Base-by-base conservation (phyloP, 1,140 invertebrate species). In the Philopotamus ludificatus region DNA sequence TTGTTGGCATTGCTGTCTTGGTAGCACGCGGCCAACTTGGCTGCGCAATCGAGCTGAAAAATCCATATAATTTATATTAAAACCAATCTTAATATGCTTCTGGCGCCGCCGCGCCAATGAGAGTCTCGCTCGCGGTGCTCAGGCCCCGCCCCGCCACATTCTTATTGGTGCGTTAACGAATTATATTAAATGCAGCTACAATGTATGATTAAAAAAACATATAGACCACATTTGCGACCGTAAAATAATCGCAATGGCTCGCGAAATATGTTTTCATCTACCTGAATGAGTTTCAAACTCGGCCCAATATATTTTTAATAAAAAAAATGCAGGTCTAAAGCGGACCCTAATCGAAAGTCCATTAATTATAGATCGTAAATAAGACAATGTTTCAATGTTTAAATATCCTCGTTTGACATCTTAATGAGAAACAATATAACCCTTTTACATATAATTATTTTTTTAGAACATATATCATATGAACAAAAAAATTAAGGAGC, bases 41-140 rank as follows among this genome's bases (percentile, higher is more conserved):
- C 21, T 15, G 55, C 34, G 21, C 63, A 64, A 28, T 64, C 51
- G 1, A n/a, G 3, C 63, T 64, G 51, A 9, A 57, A 64, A 26
- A 34, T 34, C 4, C 28, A 34, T 34, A 7, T 34, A 34, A 34
- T 34, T 12, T 12, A 12, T n/a, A 34, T 34, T 34, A 34, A 34
- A 34, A 7, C 4, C 28, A 34, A 12, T 34, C 28, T 4, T n/a
- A 34, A 12, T 34, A 34, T 34, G 28, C 4, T 4, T 7, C 12
- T 34, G 4, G 28, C 4, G 12, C 12, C 4, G 4, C 4, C 28
- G 28, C 28, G 28, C 28, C 4, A 34, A 7, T 12, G 28, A 34
- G 4, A 7, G 28, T 34, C 4, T 34, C 12, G n/a, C n/a, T n/a
- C n/a, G n/a, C 28, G 12, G 28, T 4, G 12, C 4, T 34, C 4